A percentile compares a stretch with the other conserved stretches of the same genome.
phyloP scores from a whole-genome alignment of 2,888 invertebrate genomes.

The Euplexia lucipara region DNA sequence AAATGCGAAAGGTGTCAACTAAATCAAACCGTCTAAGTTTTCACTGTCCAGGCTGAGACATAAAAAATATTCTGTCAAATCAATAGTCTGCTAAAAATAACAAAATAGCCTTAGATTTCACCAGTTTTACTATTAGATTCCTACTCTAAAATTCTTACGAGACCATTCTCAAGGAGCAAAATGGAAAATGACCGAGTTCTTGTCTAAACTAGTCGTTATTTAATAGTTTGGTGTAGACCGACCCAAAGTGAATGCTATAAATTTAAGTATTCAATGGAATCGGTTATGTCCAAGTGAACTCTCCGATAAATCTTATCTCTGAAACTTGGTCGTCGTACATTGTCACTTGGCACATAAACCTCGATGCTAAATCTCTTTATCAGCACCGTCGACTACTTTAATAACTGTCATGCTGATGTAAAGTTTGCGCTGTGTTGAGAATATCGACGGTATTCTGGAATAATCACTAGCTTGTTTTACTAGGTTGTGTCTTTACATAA shows the following conservation, averaged over 20 bases:
- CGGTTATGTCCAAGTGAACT: slow-evolving; percentile 26
- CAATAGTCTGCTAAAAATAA: neutral
- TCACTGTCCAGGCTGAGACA: no score
- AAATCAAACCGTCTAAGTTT: no score
- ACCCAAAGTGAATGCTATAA: slow-evolving; percentile 38
- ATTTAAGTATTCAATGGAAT: slow-evolving; percentile 52
- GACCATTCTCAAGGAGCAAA: neutral
- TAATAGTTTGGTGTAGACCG: neutral
- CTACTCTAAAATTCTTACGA: neutral
- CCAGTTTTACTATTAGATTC: slow-evolving; percentile 7
- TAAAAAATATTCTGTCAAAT: no score
- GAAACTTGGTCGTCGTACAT: slow-evolving; percentile 51
- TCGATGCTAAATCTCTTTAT: slow-evolving; percentile 58
- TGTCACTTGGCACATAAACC: slow-evolving; percentile 57
- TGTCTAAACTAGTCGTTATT: slow-evolving; percentile 13
- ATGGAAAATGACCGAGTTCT: neutral
- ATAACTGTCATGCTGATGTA: slow-evolving; percentile 23
- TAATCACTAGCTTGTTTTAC: slow-evolving; percentile 4
- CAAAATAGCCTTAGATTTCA: slow-evolving; percentile 11
- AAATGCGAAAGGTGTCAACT: no score
- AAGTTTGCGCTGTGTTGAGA: slow-evolving; percentile 15
- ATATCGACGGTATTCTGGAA: slow-evolving; percentile 12
- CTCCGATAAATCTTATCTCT: slow-evolving; percentile 49
- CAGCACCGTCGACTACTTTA: slow-evolving; percentile 37
- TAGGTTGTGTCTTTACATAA: neutral